Base-by-base conservation (phyloP, 2,113 vertebrate genomes). In the Caretta caretta region DNA sequence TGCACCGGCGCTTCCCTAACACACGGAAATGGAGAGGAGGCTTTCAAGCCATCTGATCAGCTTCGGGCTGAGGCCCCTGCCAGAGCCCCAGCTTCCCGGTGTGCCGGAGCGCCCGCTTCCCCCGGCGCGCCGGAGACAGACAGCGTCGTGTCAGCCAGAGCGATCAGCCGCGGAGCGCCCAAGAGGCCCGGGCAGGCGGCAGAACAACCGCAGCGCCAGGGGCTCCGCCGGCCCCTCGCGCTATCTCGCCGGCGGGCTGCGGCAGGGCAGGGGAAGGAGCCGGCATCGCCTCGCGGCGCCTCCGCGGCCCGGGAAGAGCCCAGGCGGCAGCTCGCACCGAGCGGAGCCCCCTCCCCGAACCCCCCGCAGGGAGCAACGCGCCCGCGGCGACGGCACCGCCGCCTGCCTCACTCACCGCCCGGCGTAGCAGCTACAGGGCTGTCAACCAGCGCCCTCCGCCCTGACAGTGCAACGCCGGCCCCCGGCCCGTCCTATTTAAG, bases 401-500 rank as follows among this genome's bases (percentile, higher is more conserved):
- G 25, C 51, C 46, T 2, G 25, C 51, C 46, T 2, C 5, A 3
- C 35, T 48, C 53, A 1, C 59, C 3, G 25, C 62, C 76, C 29
- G 78, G 4, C 4, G 57, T 35, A 2, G 27, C 78, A 20, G 16
- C 80, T 1, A 2, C 25, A 1, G 5, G 4, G 0, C 20, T 69
- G 48, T 46, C 14, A 0, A 22, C 1, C 12, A 53, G 51, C 5
- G 2, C 94, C 94, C 92, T 92, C 93, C 96, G 89, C 75, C 42
- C 48, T 1, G 12, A 69, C 86, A 10, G 0, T 75, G 62, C 86
- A 69, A 53, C 0, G 0, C 83, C 25, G 0, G 12, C 2, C 2
- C 35, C 27, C 69, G 49, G 49, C 49, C 93, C 96, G 80, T 90
- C 95, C 95, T 97, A 91, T 97, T 95, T 95, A 97, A 96, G 93